Conservation (phyloP, 1,140 invertebrate genomes). For the Oryzaephilus surinamensis region DNA sequence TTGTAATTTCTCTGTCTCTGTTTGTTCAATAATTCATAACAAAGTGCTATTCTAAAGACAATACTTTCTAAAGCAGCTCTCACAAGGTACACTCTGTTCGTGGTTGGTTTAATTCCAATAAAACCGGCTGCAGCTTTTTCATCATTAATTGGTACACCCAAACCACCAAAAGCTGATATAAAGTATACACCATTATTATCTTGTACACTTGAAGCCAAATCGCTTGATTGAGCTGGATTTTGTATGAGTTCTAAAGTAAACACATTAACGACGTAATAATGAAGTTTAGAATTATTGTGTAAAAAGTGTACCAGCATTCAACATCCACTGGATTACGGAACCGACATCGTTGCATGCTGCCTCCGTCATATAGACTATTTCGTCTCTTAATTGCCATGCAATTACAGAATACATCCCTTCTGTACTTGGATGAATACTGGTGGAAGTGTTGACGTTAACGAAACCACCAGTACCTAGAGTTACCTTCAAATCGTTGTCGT, state of each 20-base stretch:
- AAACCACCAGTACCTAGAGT: slow-evolving; percentile 94
- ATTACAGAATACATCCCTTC: slow-evolving; percentile 80
- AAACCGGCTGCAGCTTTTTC: slow-evolving; percentile 70
- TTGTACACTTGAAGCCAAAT: slow-evolving; percentile 58
- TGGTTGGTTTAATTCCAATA: slow-evolving; percentile 72
- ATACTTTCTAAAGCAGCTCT: slow-evolving; percentile 79
- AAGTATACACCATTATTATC: slow-evolving; percentile 79
- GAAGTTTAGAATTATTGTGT: neutral
- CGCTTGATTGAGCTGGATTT: slow-evolving; percentile 53
- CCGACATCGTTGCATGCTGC: slow-evolving; percentile 80
- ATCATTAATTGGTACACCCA: slow-evolving; percentile 86
- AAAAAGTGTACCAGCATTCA: slow-evolving; percentile 56
- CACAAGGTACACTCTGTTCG: slow-evolving; percentile 66
- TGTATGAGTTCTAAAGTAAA: slow-evolving; percentile 53
- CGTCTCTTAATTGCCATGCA: slow-evolving; percentile 70
- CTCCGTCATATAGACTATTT: slow-evolving; percentile 69
- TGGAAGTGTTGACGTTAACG: slow-evolving; percentile 78
- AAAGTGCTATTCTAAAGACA: slow-evolving; percentile 68
- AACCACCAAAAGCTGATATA: slow-evolving; percentile 82
- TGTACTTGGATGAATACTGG: slow-evolving; percentile 63
- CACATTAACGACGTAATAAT: neutral
- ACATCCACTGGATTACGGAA: slow-evolving; percentile 76
- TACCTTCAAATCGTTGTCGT: slow-evolving; percentile 73
- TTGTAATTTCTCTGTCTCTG: slow-evolving; percentile 48
- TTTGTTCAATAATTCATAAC: slow-evolving; percentile 56